phyloP scores from a whole-genome alignment of 1,140 invertebrate species.

The Ooceraea biroi region DNA sequence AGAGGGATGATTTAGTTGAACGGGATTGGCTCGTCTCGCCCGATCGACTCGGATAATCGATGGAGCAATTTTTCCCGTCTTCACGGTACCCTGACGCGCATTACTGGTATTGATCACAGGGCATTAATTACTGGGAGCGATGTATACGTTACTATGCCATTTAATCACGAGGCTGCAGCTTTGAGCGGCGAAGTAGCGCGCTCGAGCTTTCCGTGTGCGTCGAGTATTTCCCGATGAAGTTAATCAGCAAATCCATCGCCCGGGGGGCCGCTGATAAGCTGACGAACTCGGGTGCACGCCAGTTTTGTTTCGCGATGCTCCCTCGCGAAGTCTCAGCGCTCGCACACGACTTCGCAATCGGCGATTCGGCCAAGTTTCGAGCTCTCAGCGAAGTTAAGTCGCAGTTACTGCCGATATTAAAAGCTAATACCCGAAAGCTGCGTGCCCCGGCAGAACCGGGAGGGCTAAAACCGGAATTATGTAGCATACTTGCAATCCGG shows the following conservation, averaged over 20 bases:
- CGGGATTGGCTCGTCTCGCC: conserved; percentile 14
- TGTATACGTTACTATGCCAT: conserved; percentile 30
- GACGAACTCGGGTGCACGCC: conserved; percentile 10
- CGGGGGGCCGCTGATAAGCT: background rate
- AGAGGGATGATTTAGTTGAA: conserved; percentile 36
- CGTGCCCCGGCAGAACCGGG: conserved; percentile 15
- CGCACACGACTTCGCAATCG: conserved; percentile 4
- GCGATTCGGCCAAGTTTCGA: conserved; percentile 18
- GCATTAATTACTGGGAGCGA: conserved; percentile 39
- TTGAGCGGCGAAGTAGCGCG: background rate
- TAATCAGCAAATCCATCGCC: conserved; percentile 27
- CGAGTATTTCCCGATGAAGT: conserved; percentile 38
- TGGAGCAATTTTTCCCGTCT: conserved; percentile 33
- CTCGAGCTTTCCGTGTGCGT: conserved; percentile 7
- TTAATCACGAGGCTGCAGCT: conserved; percentile 35
- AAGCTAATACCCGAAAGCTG: conserved; percentile 39
- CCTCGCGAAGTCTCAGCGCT: background rate
- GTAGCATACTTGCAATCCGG: background rate
- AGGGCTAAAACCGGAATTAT: conserved; percentile 36
- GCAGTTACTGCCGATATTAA: conserved; percentile 43
- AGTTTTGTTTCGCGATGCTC: conserved; percentile 28
- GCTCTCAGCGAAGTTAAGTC: conserved; percentile 33
- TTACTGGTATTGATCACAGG: conserved; percentile 31
- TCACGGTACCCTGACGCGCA: background rate
- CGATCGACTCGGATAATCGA: conserved; percentile 43